Conservation (phyloP, 2,888 invertebrate genomes). For the Tenthredo distinguenda region DNA sequence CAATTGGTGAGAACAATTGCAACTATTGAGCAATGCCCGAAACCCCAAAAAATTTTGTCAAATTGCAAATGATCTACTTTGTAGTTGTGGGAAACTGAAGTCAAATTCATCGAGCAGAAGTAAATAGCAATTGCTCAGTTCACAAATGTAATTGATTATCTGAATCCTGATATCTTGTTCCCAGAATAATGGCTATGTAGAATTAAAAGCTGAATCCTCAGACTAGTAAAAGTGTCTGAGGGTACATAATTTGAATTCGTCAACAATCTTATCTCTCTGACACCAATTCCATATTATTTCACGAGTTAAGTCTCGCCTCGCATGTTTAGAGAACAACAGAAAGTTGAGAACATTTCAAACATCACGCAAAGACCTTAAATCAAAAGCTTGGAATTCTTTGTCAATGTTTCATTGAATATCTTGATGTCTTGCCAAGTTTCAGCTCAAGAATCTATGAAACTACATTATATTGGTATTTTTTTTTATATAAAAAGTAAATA, state of each 20-base stretch:
- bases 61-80: not conserved
- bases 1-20: not conserved
- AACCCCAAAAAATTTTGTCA: not conserved
- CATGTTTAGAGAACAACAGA: not conserved
- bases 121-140: not conserved
- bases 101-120: not conserved
- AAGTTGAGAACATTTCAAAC: not conserved
- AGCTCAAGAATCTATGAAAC: not conserved
- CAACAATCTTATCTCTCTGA: constrained; percentile 20
- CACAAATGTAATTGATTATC: not conserved
- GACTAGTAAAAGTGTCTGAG: not conserved
- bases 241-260: not conserved
- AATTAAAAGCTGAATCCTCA: not conserved
- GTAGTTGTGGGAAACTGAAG: not conserved
- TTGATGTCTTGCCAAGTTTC: not conserved
- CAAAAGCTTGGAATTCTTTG: not conserved
- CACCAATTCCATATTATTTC: constrained; percentile 5
- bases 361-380: not conserved
- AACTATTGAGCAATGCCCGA: not conserved
- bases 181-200: not conserved
- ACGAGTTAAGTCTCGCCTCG: not conserved
- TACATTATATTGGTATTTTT: not conserved
- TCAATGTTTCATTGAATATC: not conserved
- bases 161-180: not conserved
- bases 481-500: not conserved